phyloP scores from a whole-genome alignment of 92 coral and sea anemone species.

The Muricea muricata region DNA sequence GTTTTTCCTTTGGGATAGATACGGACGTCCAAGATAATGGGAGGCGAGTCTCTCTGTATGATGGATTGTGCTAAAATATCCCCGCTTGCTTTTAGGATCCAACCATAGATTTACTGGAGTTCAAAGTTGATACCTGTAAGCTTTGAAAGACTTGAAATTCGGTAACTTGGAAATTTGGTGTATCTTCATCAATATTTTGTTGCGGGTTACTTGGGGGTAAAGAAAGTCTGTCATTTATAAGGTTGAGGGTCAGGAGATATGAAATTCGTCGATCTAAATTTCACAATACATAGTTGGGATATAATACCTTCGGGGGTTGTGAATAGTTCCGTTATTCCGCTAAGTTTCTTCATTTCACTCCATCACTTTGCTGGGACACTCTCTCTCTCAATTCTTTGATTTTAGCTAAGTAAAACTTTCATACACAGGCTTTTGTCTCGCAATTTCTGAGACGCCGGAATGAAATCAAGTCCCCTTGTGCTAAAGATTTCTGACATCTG shows the following conservation, averaged over 20 bases:
- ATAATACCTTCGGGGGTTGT: neutral
- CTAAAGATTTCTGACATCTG: too few species aligned
- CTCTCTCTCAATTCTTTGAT: neutral
- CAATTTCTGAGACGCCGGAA: too few species aligned
- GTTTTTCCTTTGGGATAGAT: too few species aligned
- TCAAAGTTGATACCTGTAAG: neutral
- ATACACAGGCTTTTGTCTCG: neutral
- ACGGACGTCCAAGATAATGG: too few species aligned
- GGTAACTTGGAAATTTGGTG: neutral
- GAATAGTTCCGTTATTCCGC: neutral
- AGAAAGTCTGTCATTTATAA: neutral
- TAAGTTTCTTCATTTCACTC: neutral
- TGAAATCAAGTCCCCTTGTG: too few species aligned
- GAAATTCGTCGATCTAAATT: neutral
- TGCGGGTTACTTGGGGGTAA: neutral
- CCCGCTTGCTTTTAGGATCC: neutral
- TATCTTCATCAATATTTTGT: too few species aligned
- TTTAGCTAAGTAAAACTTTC: neutral
- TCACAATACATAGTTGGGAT: too few species aligned
- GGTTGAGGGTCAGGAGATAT: neutral
- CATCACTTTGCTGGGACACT: neutral
- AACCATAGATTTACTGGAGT: neutral
- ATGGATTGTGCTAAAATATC: neutral
- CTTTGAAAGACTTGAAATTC: neutral
- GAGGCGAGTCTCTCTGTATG: neutral